phyloP scores from a whole-genome alignment of 2,113 vertebrate species.

The Lepisosteus osseus region DNA sequence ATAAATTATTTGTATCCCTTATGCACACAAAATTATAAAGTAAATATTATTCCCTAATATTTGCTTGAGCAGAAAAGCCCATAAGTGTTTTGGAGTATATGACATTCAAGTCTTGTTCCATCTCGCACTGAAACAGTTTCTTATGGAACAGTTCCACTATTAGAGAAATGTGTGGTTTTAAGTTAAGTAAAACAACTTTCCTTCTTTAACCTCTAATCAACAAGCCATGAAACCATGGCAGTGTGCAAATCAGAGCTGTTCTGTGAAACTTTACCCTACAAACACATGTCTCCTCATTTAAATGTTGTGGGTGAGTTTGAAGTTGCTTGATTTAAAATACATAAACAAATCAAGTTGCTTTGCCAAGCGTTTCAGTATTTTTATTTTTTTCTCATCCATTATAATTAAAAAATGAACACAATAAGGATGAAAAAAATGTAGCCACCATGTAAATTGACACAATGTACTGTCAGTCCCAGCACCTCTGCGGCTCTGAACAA shows the following conservation, averaged over 20 bases:
- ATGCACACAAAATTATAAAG: too few relatives aligned
- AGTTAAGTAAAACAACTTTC: slow-evolving; percentile 22
- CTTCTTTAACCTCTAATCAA: slow-evolving; percentile 27
- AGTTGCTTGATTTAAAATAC: slow-evolving; percentile 15
- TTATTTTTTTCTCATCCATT: neutral
- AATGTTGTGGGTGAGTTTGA: slow-evolving; percentile 15
- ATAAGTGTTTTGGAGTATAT: too few relatives aligned
- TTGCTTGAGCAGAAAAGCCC: too few relatives aligned
- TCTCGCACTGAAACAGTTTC: neutral
- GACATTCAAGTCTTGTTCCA: neutral
- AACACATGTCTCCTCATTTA: slow-evolving; percentile 11
- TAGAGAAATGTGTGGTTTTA: slow-evolving; percentile 29
- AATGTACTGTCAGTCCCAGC: too few relatives aligned
- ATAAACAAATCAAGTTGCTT: slow-evolving; percentile 17
- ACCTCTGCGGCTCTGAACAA: too few relatives aligned
- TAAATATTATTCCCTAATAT: too few relatives aligned
- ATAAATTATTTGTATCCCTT: too few relatives aligned
- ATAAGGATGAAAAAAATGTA: too few relatives aligned
- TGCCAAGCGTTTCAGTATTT: neutral
- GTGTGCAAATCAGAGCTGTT: slow-evolving; percentile 21
- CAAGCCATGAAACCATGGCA: slow-evolving; percentile 20
- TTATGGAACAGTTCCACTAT: slow-evolving; percentile 11
- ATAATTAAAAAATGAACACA: neutral
- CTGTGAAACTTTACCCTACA: slow-evolving; percentile 20
- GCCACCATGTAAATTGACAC: too few relatives aligned